Evolutionary conservation across 2,888 invertebrate genomes (phyloP).

Genomic region (Eupithecia exiguata): DNA sequence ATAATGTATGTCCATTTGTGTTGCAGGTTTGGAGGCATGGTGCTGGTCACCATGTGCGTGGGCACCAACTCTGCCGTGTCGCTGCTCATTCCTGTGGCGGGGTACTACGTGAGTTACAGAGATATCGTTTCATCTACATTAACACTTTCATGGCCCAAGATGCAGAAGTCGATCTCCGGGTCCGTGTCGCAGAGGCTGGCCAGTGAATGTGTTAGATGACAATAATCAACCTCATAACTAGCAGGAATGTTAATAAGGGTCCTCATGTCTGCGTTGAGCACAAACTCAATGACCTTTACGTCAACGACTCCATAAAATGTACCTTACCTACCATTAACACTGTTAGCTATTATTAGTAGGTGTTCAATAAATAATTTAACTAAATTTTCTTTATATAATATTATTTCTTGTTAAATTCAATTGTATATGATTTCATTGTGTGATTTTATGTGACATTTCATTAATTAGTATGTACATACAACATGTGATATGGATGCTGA

Average conservation of each 20-base stretch:
- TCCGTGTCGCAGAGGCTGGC: too few relatives aligned
- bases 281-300: not conserved
- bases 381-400: too few relatives aligned
- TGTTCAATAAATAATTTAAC: too few relatives aligned
- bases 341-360: too few relatives aligned
- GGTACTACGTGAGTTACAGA: conserved; percentile 59
- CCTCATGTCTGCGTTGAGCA: not conserved
- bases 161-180: too few relatives aligned
- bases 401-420: too few relatives aligned
- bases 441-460: too few relatives aligned
- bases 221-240: not conserved
- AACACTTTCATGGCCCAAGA: too few relatives aligned
- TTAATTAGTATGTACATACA: too few relatives aligned
- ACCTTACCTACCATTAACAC: not conserved
- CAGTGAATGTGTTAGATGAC: not conserved
- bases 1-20: not conserved
- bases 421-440: too few relatives aligned
- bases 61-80: conserved; percentile 70
- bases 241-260: not conserved
- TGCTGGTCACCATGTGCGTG: conserved; percentile 75
- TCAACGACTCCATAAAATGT: not conserved
- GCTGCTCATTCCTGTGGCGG: conserved; percentile 61
- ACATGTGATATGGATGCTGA: too few relatives aligned
- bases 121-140: not conserved
- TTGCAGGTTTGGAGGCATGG: conserved; percentile 86